Conservation (phyloP, 2,797 vertebrate species). For the Mus spretus region DNA sequence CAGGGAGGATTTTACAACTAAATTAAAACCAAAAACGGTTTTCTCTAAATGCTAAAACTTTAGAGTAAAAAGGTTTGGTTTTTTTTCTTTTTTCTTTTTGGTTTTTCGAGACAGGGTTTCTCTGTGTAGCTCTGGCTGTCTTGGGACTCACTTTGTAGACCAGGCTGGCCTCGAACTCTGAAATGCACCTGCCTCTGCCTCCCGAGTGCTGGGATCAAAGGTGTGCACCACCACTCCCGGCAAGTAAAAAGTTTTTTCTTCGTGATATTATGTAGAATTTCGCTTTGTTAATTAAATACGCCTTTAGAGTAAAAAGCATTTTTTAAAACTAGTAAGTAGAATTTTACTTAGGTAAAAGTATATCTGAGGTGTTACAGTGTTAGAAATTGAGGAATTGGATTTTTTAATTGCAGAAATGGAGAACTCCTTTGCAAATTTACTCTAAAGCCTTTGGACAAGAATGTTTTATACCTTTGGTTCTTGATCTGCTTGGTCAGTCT, state of each 20-base stretch:
- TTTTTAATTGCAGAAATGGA: conserved; percentile 16
- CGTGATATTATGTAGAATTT: conserved; percentile 44
- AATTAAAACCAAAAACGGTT: background rate
- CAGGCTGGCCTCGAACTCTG: no score
- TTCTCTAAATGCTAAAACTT: conserved; percentile 47
- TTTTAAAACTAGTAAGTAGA: conserved; percentile 26
- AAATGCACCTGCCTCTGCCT: no score
- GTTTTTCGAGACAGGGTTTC: no score
- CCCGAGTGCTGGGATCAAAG: no score
- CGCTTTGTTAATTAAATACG: conserved; percentile 54
- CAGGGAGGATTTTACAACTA: background rate
- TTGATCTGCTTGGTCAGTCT: background rate
- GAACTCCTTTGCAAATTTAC: conserved; percentile 3
- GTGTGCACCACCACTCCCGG: no score
- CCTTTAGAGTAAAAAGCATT: background rate
- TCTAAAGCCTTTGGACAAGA: conserved; percentile 48
- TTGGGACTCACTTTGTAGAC: no score
- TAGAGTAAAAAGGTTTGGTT: background rate
- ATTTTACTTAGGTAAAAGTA: conserved; percentile 45
- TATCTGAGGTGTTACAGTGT: conserved; percentile 1
- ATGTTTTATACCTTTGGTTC: conserved; percentile 30
- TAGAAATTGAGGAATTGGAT: background rate
- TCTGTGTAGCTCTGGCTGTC: no score
- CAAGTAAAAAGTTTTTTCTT: background rate
- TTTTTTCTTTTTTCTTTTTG: no score